A percentile compares a stretch with the other conserved stretches of the same genome.
Evolutionary conservation across 1,140 invertebrate genomes (phyloP).

Genomic region (Lordiphosa stackelbergi): DNA sequence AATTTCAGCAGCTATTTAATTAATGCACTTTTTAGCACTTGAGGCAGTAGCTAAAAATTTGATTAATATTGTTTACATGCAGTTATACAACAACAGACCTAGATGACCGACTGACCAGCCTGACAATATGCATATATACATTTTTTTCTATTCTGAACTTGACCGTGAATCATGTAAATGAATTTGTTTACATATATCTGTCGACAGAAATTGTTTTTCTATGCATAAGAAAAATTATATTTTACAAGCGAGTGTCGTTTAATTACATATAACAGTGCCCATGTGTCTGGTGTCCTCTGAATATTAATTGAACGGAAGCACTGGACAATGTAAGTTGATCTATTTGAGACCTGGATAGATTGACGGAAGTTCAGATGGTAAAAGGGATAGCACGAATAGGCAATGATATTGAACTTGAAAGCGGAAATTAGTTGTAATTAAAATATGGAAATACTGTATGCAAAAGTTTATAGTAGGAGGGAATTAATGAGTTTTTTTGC

Average conservation of each 20-base stretch:
- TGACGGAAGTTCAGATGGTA: constrained; percentile 6
- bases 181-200: constrained; percentile 21
- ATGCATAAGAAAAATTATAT: constrained; percentile 14
- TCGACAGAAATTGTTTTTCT: constrained; percentile 12
- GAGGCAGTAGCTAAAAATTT: constrained; percentile 27
- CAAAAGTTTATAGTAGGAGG: too few relatives aligned
- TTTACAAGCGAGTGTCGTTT: constrained; percentile 17
- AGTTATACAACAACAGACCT: constrained; percentile 14
- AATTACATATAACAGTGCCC: constrained; percentile 19
- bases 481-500: too few relatives aligned
- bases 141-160: constrained; percentile 35
- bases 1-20: constrained; percentile 14
- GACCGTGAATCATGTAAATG: constrained; percentile 36
- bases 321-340: constrained; percentile 6
- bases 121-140: constrained; percentile 9
- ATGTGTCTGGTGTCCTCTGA: neutral
- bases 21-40: constrained; percentile 17
- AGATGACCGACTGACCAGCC: constrained; percentile 13
- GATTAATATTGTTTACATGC: constrained; percentile 22
- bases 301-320: constrained; percentile 8
- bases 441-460: too few relatives aligned
- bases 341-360: neutral
- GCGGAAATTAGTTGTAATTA: too few relatives aligned
- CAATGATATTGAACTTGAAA: constrained; percentile 2
- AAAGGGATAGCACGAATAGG: constrained; percentile 4